A percentile compares a stretch with the other conserved stretches of the same genome.
Conservation (phyloP, 2,888 invertebrate species). For the Heliconius hortense region DNA sequence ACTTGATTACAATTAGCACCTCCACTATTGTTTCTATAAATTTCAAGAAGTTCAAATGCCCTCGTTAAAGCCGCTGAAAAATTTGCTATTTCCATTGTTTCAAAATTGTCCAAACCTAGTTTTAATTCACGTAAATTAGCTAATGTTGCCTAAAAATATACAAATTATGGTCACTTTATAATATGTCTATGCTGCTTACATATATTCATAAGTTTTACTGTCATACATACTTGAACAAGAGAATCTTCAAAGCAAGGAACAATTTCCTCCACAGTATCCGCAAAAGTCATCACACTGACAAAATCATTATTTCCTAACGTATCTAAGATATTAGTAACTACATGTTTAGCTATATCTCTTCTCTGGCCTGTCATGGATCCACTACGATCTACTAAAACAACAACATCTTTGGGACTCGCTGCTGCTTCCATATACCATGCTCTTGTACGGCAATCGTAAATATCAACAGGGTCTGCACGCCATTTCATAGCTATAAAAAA, state of each 20-base stretch:
- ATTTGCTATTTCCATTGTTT: slow-evolving; percentile 95
- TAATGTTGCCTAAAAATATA: slow-evolving; percentile 86
- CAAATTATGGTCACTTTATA: neutral
- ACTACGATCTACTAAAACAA: slow-evolving; percentile 92
- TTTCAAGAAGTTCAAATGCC: slow-evolving; percentile 93
- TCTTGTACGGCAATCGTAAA: slow-evolving; percentile 96
- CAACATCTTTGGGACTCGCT: slow-evolving; percentile 97
- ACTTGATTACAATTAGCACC: slow-evolving; percentile 85
- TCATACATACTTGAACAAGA: slow-evolving; percentile 89
- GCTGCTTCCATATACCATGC: slow-evolving; percentile 99
- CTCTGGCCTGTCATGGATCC: slow-evolving; percentile 95
- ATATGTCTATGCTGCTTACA: neutral
- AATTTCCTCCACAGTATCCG: slow-evolving; percentile 88
- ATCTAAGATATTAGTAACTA: slow-evolving; percentile 94
- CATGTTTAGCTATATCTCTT: slow-evolving; percentile 94
- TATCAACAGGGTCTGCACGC: slow-evolving; percentile 91
- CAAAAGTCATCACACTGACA: slow-evolving; percentile 97
- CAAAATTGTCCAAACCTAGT: slow-evolving; percentile 88
- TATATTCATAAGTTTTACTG: neutral
- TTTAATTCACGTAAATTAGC: slow-evolving; percentile 92
- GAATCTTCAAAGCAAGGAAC: slow-evolving; percentile 95
- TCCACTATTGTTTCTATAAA: slow-evolving; percentile 82
- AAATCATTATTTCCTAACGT: slow-evolving; percentile 99
- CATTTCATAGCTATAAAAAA: slow-evolving; percentile 86
- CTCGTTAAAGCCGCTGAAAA: slow-evolving; percentile 93